Percentiles rank a stretch among this genome's conserved stretches.
Conservation (phyloP, 2,113 vertebrate species). For the Bungarus multicinctus region DNA sequence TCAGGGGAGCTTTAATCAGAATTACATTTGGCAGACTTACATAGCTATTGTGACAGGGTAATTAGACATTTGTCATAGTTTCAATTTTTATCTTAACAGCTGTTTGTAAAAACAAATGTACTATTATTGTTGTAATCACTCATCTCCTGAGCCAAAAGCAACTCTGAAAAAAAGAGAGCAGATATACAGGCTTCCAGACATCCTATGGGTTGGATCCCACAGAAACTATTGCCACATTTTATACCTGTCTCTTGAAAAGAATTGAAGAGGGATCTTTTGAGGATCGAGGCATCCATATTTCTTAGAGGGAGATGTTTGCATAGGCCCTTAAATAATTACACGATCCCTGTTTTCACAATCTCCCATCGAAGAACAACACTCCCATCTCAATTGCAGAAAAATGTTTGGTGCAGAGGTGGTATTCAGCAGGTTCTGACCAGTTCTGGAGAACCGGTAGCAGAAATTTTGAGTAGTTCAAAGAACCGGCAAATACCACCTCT, state of each 20-base stretch:
- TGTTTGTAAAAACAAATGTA: constrained; percentile 14
- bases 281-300: not conserved
- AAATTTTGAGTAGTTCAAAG: no score
- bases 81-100: constrained; percentile 46
- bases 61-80: constrained; percentile 23
- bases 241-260: not conserved
- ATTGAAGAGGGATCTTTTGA: not conserved
- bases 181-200: constrained; percentile 34
- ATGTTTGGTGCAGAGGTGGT: not conserved
- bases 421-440: no score
- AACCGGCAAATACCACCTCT: no score
- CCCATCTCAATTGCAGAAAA: not conserved
- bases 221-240: constrained; percentile 8
- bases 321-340: not conserved
- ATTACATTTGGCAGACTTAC: constrained; percentile 31
- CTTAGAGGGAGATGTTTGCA: not conserved
- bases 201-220: constrained; percentile 31
- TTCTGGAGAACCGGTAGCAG: no score
- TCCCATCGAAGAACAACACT: not conserved
- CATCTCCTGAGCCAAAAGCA: constrained; percentile 37
- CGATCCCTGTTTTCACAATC: not conserved
- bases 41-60: constrained; percentile 1
- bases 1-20: not conserved
- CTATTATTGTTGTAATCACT: constrained; percentile 33
- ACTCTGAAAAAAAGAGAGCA: constrained; percentile 36